Percentiles rank a stretch among this genome's conserved stretches.
phyloP scores from a whole-genome alignment of 2,888 invertebrate genomes.

The Gnatocerus cornutus region DNA sequence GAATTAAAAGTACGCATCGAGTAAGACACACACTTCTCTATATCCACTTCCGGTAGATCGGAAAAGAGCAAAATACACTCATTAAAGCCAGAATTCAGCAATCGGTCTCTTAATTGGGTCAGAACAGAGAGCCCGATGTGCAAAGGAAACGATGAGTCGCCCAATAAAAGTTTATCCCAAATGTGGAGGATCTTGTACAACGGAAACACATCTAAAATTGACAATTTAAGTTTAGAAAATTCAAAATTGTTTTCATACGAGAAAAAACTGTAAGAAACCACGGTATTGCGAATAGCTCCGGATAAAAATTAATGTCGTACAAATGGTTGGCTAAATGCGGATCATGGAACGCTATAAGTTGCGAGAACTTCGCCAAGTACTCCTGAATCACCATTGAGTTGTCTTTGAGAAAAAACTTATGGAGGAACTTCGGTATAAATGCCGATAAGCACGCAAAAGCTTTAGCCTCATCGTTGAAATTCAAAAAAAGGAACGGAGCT shows the following conservation, averaged over 20 bases:
- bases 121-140: conserved; percentile 96
- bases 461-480: conserved; percentile 97
- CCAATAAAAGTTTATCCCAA: conserved; percentile 97
- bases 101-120: conserved; percentile 86
- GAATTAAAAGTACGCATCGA: conserved; percentile 88
- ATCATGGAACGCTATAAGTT: conserved; percentile 96
- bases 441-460: conserved; percentile 96
- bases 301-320: conserved; percentile 93
- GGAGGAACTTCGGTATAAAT: conserved; percentile 96
- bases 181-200: conserved; percentile 97
- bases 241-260: conserved; percentile 74
- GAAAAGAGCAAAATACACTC: conserved; percentile 98
- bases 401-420: conserved; percentile 97
- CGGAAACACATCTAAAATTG: conserved; percentile 93
- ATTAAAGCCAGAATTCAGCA: conserved; percentile 95
- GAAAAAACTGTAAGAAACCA: conserved; percentile 99
- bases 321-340: conserved; percentile 93
- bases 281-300: conserved; percentile 98
- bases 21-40: conserved; percentile 92
- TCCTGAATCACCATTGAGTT: conserved; percentile 98
- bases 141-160: conserved; percentile 93
- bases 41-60: conserved; percentile 98
- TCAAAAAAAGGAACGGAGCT: conserved; percentile 96
- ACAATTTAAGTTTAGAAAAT: conserved; percentile 6
- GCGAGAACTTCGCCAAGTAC: conserved; percentile 97